Conservation (phyloP, 2,888 invertebrate genomes). For the Amorpha juglandis region DNA sequence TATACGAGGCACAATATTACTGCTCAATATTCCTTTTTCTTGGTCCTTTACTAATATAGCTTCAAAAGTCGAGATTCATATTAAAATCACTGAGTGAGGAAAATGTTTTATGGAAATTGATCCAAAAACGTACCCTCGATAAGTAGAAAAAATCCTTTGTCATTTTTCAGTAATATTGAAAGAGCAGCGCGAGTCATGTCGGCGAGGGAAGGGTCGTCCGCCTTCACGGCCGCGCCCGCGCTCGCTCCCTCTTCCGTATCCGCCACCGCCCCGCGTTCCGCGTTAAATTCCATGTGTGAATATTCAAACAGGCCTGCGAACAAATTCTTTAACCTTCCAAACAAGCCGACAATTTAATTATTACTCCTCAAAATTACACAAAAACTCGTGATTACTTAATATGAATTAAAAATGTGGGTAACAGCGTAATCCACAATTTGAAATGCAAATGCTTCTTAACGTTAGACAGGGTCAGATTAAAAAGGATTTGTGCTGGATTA, state of each 20-base stretch:
- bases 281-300: conserved; percentile 92
- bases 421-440: conserved; percentile 47
- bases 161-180: conserved; percentile 88
- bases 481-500: conserved; percentile 52
- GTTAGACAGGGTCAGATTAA: conserved; percentile 49
- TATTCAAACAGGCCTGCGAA: conserved; percentile 88
- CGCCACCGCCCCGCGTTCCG: conserved; percentile 86
- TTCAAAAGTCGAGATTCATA: not conserved
- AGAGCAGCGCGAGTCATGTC: conserved; percentile 91
- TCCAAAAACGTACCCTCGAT: conserved; percentile 85
- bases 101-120: conserved; percentile 21
- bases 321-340: conserved; percentile 2
- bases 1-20: not conserved
- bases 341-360: conserved; percentile 13
- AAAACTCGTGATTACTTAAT: conserved; percentile 25
- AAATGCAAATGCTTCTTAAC: conserved; percentile 48
- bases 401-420: conserved; percentile 40
- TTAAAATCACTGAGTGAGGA: conserved; percentile 2
- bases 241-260: conserved; percentile 82
- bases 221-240: conserved; percentile 83
- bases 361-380: conserved; percentile 2
- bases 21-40: not conserved
- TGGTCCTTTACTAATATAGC: not conserved
- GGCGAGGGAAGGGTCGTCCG: conserved; percentile 89
- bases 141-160: conserved; percentile 89